Evolutionary conservation across 2,888 invertebrate genomes (phyloP).

Genomic region (Bursaphelenchus okinawaensis): DNA sequence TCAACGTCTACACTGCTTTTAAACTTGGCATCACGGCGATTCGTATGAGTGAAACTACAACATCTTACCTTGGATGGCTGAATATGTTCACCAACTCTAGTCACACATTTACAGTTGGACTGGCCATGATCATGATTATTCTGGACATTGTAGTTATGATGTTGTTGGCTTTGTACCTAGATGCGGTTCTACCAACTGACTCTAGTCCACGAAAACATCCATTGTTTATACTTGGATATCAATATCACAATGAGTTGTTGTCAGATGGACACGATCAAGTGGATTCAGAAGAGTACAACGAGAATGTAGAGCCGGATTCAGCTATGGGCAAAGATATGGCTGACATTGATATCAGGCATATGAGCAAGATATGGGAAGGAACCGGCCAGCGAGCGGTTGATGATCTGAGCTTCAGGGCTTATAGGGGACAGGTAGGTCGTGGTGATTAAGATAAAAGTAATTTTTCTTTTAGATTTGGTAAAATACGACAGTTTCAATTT

Average conservation of each 20-base stretch:
- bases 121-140: conserved; percentile 45
- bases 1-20: conserved; percentile 43
- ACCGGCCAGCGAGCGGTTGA: conserved; percentile 50
- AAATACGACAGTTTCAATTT: background rate
- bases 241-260: conserved; percentile 4
- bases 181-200: conserved; percentile 35
- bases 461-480: background rate
- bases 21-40: conserved; percentile 34
- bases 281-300: conserved; percentile 10
- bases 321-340: conserved; percentile 31
- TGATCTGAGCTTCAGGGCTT: conserved; percentile 42
- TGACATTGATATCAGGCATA: conserved; percentile 37
- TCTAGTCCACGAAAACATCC: conserved; percentile 28
- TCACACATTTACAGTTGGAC: conserved; percentile 37
- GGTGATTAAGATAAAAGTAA: conserved; percentile 5
- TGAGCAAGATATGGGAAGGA: conserved; percentile 43
- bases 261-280: conserved; percentile 6
- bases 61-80: conserved; percentile 16
- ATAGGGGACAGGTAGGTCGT: conserved; percentile 42
- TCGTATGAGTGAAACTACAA: conserved; percentile 37
- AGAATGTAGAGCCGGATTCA: conserved; percentile 38
- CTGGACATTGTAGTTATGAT: conserved; percentile 37
- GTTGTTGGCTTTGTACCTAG: conserved; percentile 30
- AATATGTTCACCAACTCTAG: conserved; percentile 26
- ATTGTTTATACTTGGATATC: conserved; percentile 26